These are phyloP conservation scores for Leptinotarsa lineolata DNA, from an alignment of 1,140 invertebrate species.

Conservation along the genomic window DNA sequence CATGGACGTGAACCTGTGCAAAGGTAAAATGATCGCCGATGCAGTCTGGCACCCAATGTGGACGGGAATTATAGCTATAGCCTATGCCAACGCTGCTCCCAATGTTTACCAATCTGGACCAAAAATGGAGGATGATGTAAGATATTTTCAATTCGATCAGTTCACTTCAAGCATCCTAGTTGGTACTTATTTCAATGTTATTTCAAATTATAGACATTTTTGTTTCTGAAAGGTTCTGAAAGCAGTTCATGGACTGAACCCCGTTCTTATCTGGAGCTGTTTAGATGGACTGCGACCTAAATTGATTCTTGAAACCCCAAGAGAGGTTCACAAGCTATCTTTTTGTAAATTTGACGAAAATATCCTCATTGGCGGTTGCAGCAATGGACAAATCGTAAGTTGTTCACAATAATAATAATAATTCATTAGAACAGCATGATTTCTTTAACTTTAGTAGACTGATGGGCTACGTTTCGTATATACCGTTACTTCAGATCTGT, in stretches of 20 bases:
- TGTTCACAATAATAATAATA: no score
- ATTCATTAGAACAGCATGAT: no score
- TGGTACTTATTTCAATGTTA: no score
- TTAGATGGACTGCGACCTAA: conserved; percentile 70
- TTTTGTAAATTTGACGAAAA: conserved; percentile 73
- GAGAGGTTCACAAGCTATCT: conserved; percentile 66
- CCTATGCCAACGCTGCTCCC: conserved; percentile 62
- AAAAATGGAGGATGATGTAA: conserved; percentile 33
- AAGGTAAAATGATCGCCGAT: conserved; percentile 68
- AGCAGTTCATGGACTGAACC: conserved; percentile 61
- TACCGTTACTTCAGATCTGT: no score
- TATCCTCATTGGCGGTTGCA: conserved; percentile 70
- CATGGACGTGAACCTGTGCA: conserved; percentile 63
- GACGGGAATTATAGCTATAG: conserved; percentile 67
- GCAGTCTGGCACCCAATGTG: conserved; percentile 71
- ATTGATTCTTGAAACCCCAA: conserved; percentile 68
- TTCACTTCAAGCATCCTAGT: no score
- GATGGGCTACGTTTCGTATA: no score
- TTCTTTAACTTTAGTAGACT: neutral
- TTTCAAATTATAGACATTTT: no score
- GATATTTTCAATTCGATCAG: neutral
- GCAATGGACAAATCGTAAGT: conserved; percentile 67
- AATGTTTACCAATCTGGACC: conserved; percentile 35
- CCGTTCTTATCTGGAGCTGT: conserved; percentile 75
- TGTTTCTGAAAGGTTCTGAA: conserved; percentile 42